These are phyloP conservation scores for Apamea sordens DNA, from an alignment of 2,888 invertebrate genomes.

Conservation along the genomic window DNA sequence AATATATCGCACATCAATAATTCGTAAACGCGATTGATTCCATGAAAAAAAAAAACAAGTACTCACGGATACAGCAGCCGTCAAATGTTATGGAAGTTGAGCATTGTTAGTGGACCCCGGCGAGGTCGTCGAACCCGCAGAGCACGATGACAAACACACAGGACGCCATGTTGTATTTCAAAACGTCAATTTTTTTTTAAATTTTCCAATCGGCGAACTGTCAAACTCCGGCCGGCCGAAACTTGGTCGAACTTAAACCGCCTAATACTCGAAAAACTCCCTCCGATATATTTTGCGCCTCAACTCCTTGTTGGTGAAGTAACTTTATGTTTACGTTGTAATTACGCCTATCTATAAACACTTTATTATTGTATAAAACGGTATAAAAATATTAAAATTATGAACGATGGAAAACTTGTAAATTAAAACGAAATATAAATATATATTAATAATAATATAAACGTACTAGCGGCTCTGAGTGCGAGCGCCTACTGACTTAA, in stretches of 20 bases:
- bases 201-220: conserved; percentile 70
- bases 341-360: conserved; percentile 89
- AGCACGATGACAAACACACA: conserved; percentile 83
- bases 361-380: conserved; percentile 89
- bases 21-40: conserved; percentile 73
- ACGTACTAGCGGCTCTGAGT: conserved; percentile 89
- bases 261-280: conserved; percentile 61
- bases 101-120: conserved; percentile 81
- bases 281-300: conserved; percentile 52
- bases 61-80: conserved; percentile 88
- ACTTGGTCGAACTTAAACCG: conserved; percentile 73
- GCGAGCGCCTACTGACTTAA: conserved; percentile 91
- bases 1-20: conserved; percentile 80
- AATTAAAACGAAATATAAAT: conserved; percentile 91
- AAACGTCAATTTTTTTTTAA: conserved; percentile 74
- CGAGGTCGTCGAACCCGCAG: conserved; percentile 84
- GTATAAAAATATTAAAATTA: conserved; percentile 91
- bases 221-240: conserved; percentile 68
- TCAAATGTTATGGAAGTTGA: conserved; percentile 88
- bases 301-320: conserved; percentile 61
- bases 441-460: conserved; percentile 90
- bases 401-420: conserved; percentile 90
- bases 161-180: conserved; percentile 86
- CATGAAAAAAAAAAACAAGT: conserved; percentile 59
- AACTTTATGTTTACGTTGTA: conserved; percentile 78